Base-by-base conservation (phyloP, 2,113 vertebrate species). In the Talpa occidentalis region DNA sequence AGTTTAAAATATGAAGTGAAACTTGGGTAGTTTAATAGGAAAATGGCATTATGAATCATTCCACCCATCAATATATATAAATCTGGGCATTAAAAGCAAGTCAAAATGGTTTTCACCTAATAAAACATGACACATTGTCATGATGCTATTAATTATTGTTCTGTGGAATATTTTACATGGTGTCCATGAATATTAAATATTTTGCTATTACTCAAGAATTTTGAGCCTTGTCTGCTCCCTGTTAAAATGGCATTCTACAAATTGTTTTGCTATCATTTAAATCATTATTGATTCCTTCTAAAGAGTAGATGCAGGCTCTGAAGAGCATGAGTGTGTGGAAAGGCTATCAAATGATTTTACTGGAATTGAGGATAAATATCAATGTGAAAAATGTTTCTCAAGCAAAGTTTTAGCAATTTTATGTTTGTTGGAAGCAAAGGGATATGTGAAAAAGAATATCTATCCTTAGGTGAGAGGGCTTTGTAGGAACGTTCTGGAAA, bases 101-200 rank as follows among this genome's bases (percentile, higher is more conserved):
- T 76, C 89, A 95, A 91, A 94, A 94, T 96, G 94, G 88, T 95
- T 97, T 95, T 97, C 9, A 88, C 92, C 80, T 96, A 89, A 98
- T 83, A 85, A 96, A 94, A 97, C 96, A 97, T 95, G 66, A 93
- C 95, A 70, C 69, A 90, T 84, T 62, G 26, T 69, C 94, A 54
- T 59, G 72, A 60, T 70, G 30, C 95, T 88, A 88, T 88, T 96
- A 95, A 96, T 94, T 94, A 86, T 77, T 94, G 42, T 56, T 37
- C 60, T 83, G 12, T 72, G 69, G 62, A 96, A 6, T 83, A 90
- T 78, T 19, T 47, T 81, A 95, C 72, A 82, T 73, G 79, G 83
- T 77, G 30, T 59, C 95, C 56, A 49, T 93, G 64, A 93, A 77
- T 87, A 28, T 28, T 95, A 74, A 59, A 16, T 7, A 67, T 91